A percentile compares a stretch with the other conserved stretches of the same genome.
Conservation (phyloP, 2,888 invertebrate species). For the Phorcus lineatus region DNA sequence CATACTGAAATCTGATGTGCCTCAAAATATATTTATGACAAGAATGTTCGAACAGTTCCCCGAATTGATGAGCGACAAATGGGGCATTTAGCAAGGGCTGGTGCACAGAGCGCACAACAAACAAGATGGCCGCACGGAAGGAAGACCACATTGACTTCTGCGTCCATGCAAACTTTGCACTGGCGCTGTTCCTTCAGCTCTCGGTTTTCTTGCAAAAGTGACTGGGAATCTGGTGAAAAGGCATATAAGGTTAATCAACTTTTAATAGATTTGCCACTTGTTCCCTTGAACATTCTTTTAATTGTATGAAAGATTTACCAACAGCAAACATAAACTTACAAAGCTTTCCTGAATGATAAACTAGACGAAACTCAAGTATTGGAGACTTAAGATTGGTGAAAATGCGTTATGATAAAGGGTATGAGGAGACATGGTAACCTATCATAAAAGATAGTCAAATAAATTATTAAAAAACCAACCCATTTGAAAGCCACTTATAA, state of each 20-base stretch:
- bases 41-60: slow-evolving; percentile 88
- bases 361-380: too few relatives aligned
- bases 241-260: background rate
- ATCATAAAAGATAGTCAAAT: too few relatives aligned
- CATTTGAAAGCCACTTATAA: too few relatives aligned
- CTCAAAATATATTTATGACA: slow-evolving; percentile 33
- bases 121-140: slow-evolving; percentile 96
- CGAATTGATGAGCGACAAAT: slow-evolving; percentile 87
- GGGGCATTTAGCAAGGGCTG: slow-evolving; percentile 89
- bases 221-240: slow-evolving; percentile 33
- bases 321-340: too few relatives aligned
- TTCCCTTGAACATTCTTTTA: background rate
- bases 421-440: too few relatives aligned
- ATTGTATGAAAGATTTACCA: too few relatives aligned
- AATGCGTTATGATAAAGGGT: too few relatives aligned
- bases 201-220: slow-evolving; percentile 84
- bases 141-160: slow-evolving; percentile 90
- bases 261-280: background rate
- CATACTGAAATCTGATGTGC: too few relatives aligned
- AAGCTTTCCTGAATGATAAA: too few relatives aligned
- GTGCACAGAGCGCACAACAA: slow-evolving; percentile 92
- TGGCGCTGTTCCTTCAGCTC: slow-evolving; percentile 88
- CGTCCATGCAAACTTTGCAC: slow-evolving; percentile 96
- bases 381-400: too few relatives aligned
- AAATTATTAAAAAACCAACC: too few relatives aligned